Conservation (phyloP, 2,888 invertebrate genomes). For the Liodrosophila aerea region DNA sequence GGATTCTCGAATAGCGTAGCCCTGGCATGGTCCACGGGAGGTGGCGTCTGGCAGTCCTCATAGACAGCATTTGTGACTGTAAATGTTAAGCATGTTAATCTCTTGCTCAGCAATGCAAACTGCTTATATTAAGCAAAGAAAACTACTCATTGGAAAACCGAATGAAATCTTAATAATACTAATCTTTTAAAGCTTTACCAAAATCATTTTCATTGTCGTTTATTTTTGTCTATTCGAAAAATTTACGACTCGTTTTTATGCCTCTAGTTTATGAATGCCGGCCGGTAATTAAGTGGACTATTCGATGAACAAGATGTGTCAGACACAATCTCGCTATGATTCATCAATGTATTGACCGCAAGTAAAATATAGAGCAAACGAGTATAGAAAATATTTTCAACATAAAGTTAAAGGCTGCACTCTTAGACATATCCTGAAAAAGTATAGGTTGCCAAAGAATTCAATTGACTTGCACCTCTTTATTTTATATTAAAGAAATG, state of each 20-base stretch:
- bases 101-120: constrained; percentile 4
- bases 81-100: constrained; percentile 17
- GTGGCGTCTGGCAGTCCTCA: constrained; percentile 80
- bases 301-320: constrained; percentile 31
- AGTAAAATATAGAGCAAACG: background rate
- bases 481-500: too few species aligned
- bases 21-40: constrained; percentile 73
- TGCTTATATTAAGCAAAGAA: background rate
- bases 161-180: constrained; percentile 15
- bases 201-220: constrained; percentile 52
- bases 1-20: constrained; percentile 64
- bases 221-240: constrained; percentile 39
- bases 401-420: background rate
- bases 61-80: constrained; percentile 47
- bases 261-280: constrained; percentile 57
- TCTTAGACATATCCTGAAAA: too few species aligned
- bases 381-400: background rate
- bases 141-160: constrained; percentile 5
- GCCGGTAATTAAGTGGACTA: constrained; percentile 64
- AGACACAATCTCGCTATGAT: constrained; percentile 40
- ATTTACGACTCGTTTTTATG: constrained; percentile 61
- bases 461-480: too few species aligned
- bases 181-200: constrained; percentile 39
- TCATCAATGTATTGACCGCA: constrained; percentile 27
- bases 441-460: too few species aligned